Evolutionary conservation across 2,797 vertebrate genomes (phyloP), one percentile per base, ranked within the genome.

Genomic region (Sibirionetta formosa): DNA sequence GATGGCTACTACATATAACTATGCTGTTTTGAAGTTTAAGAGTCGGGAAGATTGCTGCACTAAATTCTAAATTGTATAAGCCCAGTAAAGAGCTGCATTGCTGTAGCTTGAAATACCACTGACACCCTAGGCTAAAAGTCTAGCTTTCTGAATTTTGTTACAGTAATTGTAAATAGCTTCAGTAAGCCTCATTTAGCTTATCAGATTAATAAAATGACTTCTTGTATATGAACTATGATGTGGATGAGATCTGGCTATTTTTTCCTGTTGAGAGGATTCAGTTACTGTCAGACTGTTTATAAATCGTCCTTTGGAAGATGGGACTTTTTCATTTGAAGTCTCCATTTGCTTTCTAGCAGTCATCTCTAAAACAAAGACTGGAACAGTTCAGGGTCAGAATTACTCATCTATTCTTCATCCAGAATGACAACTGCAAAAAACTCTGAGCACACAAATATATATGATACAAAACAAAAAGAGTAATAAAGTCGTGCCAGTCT

Each of bases 1-100:
- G 99, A 99, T 99, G 99, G 99, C 99, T 99, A 99, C 99, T 97
- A 99, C 99, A 98, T 99, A 99, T 99, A 99, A 99, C 99, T 99
- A 99, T 99, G 99, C 99, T 91, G 99, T 99, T 99, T 99, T 99
- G 99, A 99, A 99, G 99, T 99, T 99, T 99, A 99, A 99, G 99
- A 99, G 99, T 99, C 99, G 99, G 99, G 99, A 99, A 99, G 99
- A 99, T 98, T 99, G 99, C 99, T 99, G 99, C 99, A 99, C 99
- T 99, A 99, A 99, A 98, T 99, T 99, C 99, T 99, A 99, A 98
- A 96, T 97, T 97, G 97, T 98, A 97, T 98, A 98, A 98, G 98
- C 98, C 97, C 96, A 95, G 95, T 98, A 97, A 97, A 96, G 97
- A 98, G 98, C 96, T 97, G 94, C 95, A 95, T 96, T 97, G 96